Base-by-base conservation (phyloP, 2,113 vertebrate species). In the Mobula hypostoma region DNA sequence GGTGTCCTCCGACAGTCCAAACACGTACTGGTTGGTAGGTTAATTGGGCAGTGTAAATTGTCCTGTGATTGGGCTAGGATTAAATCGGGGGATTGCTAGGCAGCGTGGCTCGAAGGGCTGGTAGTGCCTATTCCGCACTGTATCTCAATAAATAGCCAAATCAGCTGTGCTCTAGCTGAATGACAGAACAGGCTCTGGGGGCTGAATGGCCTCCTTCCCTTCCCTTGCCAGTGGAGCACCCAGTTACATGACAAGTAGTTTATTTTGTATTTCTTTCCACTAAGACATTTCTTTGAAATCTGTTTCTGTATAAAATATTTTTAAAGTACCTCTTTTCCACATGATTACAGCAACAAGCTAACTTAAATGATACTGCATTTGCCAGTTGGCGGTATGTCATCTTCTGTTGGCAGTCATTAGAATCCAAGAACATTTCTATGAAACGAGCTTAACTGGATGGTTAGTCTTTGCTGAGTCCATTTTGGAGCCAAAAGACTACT, bases 301-400 rank as follows among this genome's bases (percentile, higher is more conserved):
- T 90, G 85, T 68, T 90, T 90, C 85, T 90, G 14, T 32, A 61
- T 90, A 90, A 90, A 66, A 90, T 90, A n/a, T 66, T 90, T 61
- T 88, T 27, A 88, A 61, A 88, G 58, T 63, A 58, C 29, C 61
- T 88, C 61, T 61, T 63, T 63, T n/a, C 12, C 85, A 29, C 15
- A 29, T 32, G 66, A 32, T 90, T 32, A 63, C 7, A 90, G 17
- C 85, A 61, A 6, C 15, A 14, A 63, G 27, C 85, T 66, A 68
- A 0, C 32, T 90, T 66, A 90, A 90, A 88, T 17, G 29, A 88
- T 61, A 14, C 14, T 12, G 12, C 6, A 58, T n/a, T 88, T 88
- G 83, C 58, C 83, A 88, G 83, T 63, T 88, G 83, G 83, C 83
- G 58, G 61, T n/a, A n/a, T 88, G 56, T 88, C 83, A 88, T 88